Evolutionary conservation across 2,113 vertebrate genomes (phyloP), one percentile per base, ranked within the genome.

Genomic region (Spilogale gracilis): DNA sequence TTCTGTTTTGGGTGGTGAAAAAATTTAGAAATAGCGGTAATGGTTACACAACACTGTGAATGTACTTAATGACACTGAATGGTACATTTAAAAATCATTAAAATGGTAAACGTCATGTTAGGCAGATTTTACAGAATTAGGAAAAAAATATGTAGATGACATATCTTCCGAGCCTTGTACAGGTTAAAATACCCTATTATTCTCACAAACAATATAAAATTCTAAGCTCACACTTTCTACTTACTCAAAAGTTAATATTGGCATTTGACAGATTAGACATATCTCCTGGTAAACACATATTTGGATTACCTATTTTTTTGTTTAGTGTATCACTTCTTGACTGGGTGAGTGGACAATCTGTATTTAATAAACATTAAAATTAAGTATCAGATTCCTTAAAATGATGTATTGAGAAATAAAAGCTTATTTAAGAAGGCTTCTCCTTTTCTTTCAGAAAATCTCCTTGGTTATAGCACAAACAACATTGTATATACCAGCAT

Each of bases 181-280:
- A 58, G 11, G 38, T 56, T 90, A 79, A 95, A 89, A 92, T 50
- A 84, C 27, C 38, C 43, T 23, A 43, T 79, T 97, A 91, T 91
- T 83, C 88, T 88, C 76, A 67, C 14, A 69, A 0, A 74, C 27
- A 79, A 69, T n/a, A 74, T 25, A 93, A 32, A 94, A 83, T 65
- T 94, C 61, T 87, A 78, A 94, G 73, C 76, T 95, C 25, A 94
- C 23, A 87, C 67, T 87, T 69, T 95, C 82, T 87, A 54, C 56
- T 83, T 82, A 45, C 67, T 91, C 45, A 91, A 94, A 95, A 74
- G 89, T 86, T 86, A 91, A 74, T 69, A 91, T 2, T 48, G 74
- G 32, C 43, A 67, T 69, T 76, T 48, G 21, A 10, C 32, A 87
- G 20, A 23, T 3, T 73, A 21, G 56, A 93, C 13, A 52, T 67